Conservation (phyloP, 2,888 invertebrate species). For the Scelioninae gen. 2 region DNA sequence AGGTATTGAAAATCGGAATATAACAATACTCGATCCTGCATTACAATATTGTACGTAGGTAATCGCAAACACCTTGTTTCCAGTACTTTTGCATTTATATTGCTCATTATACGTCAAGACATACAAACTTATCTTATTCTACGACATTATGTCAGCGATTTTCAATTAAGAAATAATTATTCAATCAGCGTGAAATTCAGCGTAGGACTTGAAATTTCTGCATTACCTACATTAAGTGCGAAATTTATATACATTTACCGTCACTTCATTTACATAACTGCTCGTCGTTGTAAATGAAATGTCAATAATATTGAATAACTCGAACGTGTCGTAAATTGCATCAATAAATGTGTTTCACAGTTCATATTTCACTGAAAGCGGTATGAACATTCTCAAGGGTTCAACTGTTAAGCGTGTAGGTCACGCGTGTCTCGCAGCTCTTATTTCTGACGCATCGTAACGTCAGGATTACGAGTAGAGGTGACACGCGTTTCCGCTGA, state of each 20-base stretch:
- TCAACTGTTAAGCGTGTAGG: constrained; percentile 29
- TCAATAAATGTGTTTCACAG: constrained; percentile 1
- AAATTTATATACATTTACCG: constrained; percentile 31
- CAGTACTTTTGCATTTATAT: neutral
- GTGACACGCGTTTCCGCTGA: constrained; percentile 34
- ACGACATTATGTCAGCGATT: neutral
- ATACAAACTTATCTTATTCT: neutral
- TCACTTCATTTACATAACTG: constrained; percentile 28
- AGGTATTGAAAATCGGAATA: no score
- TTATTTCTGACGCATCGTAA: constrained; percentile 37
- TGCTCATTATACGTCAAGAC: neutral
- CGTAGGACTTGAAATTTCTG: constrained; percentile 3
- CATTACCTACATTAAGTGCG: constrained; percentile 17
- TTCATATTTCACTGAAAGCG: constrained; percentile 7
- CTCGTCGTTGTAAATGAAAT: constrained; percentile 27
- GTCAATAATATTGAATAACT: constrained; percentile 33
- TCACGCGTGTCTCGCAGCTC: constrained; percentile 32
- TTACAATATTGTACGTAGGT: neutral
- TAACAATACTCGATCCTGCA: no score
- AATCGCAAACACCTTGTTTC: neutral
- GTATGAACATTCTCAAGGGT: constrained; percentile 29
- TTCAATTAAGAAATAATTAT: constrained; percentile 18
- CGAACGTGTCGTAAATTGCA: constrained; percentile 17
- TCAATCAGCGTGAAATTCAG: constrained; percentile 9
- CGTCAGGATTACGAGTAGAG: constrained; percentile 36